Conservation (phyloP, 2,888 invertebrate species). For the Pheosia gnoma region DNA sequence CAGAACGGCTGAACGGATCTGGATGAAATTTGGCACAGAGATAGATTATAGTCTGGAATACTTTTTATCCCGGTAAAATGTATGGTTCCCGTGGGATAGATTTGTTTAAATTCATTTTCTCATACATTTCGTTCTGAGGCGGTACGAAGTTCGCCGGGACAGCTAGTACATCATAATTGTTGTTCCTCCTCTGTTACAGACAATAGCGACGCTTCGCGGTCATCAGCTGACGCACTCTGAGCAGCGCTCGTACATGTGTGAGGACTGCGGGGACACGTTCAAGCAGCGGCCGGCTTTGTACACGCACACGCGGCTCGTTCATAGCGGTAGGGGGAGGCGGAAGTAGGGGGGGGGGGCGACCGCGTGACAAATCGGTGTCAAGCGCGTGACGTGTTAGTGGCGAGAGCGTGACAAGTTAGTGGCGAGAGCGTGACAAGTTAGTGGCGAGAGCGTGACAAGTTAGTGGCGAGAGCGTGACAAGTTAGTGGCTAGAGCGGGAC, state of each 20-base stretch:
- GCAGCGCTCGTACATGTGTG: constrained; percentile 59
- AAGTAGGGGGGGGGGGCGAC: background rate
- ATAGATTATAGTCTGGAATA: too few relatives aligned
- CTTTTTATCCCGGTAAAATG: too few relatives aligned
- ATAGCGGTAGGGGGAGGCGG: constrained; percentile 19
- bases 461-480: background rate
- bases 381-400: too few relatives aligned
- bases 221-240: constrained; percentile 59
- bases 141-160: too few relatives aligned
- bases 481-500: background rate
- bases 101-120: too few relatives aligned
- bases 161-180: too few relatives aligned
- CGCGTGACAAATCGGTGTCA: too few relatives aligned
- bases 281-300: constrained; percentile 61
- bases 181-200: constrained; percentile 40
- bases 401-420: too few relatives aligned
- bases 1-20: too few relatives aligned
- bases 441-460: background rate
- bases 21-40: too few relatives aligned
- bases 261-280: constrained; percentile 65
- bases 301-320: constrained; percentile 54
- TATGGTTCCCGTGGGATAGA: too few relatives aligned
- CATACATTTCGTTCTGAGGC: too few relatives aligned
- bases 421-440: background rate
- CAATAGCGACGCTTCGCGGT: constrained; percentile 46